Base-by-base conservation (phyloP, 1,140 invertebrate genomes). In the Chironomus striatipennis region DNA sequence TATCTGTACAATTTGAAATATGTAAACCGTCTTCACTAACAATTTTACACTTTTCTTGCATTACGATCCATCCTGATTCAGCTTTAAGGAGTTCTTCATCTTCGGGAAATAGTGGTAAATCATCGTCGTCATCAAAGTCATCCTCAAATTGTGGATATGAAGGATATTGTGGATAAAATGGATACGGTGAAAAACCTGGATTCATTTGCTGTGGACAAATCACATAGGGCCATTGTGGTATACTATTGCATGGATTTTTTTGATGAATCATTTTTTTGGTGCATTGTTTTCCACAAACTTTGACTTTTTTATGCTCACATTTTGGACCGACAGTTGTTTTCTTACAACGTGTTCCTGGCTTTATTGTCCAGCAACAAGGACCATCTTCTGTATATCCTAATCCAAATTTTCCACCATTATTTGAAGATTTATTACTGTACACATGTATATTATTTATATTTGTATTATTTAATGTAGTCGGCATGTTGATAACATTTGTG, bases 321-420 rank as follows among this genome's bases (percentile, higher is more conserved):
- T 73, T 70, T 20, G 9, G 17, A 20, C 65, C 65, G n/a, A 18
- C 65, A 8, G 65, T 70, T 21, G 65, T 70, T 20, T 70, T 15
- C 20, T 21, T 70, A 20, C 65, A 70, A 3, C 9, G 9, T 1
- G 24, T 34, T 7, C 65, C 20, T 18, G 12, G 76, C 70, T 70
- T 75, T 47, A 81, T 75, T 73, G 81, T 79, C 42, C 75, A 74
- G 73, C 80, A 81, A 74, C 80, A 81, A 43, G 80, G 75, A 17
- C 80, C 80, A 9, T 74, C 76, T 43, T 81, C 79, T 42, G 64
- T 78, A 74, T 78, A 81, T 9, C 80, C 80, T 10, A 81, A 34
- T 0, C 80, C 80, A 20, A 79, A 81, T 42, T 78, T 77, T 17
- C 80, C 80, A 42, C 80, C 80, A 17, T 79, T 76, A 64, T 78